These are phyloP conservation scores for Trichogramma dendrolimi DNA, from an alignment of 2,888 invertebrate genomes.

Conservation along the genomic window DNA sequence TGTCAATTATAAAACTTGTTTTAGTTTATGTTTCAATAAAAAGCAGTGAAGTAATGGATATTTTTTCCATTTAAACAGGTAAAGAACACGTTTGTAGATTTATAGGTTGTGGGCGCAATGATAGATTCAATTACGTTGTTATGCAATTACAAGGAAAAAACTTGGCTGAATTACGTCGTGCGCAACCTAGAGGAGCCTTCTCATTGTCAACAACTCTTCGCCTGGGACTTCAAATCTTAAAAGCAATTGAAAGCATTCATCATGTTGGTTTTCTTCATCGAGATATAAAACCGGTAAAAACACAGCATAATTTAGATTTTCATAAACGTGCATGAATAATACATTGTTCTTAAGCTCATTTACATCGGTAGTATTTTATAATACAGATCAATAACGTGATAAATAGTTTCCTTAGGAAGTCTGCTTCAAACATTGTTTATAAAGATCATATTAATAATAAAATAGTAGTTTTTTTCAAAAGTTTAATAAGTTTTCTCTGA, in stretches of 20 bases:
- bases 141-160: conserved; percentile 99
- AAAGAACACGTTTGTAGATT: conserved; percentile 98
- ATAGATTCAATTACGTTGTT: conserved; percentile 98
- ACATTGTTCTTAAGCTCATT: too few species aligned
- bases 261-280: conserved; percentile 97
- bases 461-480: too few species aligned
- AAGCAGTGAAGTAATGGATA: neutral
- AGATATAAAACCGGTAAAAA: conserved; percentile 93
- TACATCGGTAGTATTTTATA: too few species aligned
- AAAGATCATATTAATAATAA: too few species aligned
- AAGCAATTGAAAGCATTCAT: conserved; percentile 96
- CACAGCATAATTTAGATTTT: too few species aligned
- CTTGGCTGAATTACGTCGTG: conserved; percentile 89
- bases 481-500: too few species aligned
- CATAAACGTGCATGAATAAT: too few species aligned
- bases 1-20: neutral
- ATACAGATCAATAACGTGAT: too few species aligned
- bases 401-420: neutral
- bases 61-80: conserved; percentile 55
- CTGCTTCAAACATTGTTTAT: too few species aligned
- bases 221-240: conserved; percentile 91
- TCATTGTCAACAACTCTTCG: conserved; percentile 94
- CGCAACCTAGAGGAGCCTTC: conserved; percentile 92
- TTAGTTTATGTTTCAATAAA: neutral
- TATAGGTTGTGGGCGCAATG: conserved; percentile 98